phyloP scores from a whole-genome alignment of 2,888 invertebrate genomes.

The Pteria penguin region DNA sequence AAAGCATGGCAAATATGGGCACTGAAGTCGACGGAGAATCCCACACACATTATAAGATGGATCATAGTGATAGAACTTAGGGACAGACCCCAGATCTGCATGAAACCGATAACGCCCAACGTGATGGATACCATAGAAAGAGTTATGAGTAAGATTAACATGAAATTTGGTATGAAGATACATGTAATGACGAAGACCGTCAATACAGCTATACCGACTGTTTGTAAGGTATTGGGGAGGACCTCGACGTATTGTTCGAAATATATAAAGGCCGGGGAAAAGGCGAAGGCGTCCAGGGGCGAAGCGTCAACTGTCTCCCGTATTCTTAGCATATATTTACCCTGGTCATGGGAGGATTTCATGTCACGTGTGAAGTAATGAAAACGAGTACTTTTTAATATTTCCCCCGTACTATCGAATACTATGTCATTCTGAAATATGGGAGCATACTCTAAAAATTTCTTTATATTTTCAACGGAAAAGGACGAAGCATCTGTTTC shows the following conservation, averaged over 20 bases:
- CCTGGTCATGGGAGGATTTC: constrained; percentile 85
- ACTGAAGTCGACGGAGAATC: constrained; percentile 69
- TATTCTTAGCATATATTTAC: constrained; percentile 59
- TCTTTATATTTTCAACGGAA: too few relatives aligned
- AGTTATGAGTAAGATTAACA: constrained; percentile 59
- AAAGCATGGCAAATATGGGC: constrained; percentile 68
- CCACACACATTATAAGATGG: constrained; percentile 69
- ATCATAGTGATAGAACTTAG: constrained; percentile 71
- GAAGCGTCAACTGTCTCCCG: constrained; percentile 55
- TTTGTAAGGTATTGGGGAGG: constrained; percentile 64
- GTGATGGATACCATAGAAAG: constrained; percentile 63
- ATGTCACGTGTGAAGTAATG: constrained; percentile 86
- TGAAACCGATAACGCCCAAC: constrained; percentile 66
- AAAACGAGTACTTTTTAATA: constrained; percentile 14
- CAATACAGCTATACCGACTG: constrained; percentile 65
- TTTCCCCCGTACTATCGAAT: constrained; percentile 9
- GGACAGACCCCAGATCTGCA: constrained; percentile 64
- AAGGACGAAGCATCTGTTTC: too few relatives aligned
- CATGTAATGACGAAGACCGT: constrained; percentile 66
- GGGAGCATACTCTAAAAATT: constrained; percentile 11
- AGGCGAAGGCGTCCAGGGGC: constrained; percentile 52
- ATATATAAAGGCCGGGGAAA: constrained; percentile 58
- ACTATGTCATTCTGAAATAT: constrained; percentile 44
- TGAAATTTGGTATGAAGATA: constrained; percentile 66
- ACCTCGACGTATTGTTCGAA: constrained; percentile 69